These are phyloP conservation scores for Plebejus anna DNA, from an alignment of 2,888 invertebrate genomes.

Conservation along the genomic window DNA sequence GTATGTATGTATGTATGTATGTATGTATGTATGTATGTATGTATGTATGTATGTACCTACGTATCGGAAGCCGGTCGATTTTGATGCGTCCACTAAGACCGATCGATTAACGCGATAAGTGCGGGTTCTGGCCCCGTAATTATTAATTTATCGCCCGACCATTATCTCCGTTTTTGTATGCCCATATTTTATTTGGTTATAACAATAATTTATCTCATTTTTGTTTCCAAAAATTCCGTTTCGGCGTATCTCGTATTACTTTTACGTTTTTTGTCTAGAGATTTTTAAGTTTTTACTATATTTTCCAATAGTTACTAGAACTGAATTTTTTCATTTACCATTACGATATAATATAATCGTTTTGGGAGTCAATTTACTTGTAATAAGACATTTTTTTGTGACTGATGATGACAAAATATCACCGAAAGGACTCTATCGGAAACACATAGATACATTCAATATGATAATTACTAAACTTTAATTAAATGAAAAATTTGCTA, in stretches of 20 bases:
- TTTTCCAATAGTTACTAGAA: too few species aligned
- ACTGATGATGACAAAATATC: too few species aligned
- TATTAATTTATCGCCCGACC: slow-evolving; percentile 59
- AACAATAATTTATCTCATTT: slow-evolving; percentile 17
- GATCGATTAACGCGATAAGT: slow-evolving; percentile 71
- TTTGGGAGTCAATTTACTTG: too few species aligned
- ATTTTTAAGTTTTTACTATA: background rate
- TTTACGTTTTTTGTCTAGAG: background rate
- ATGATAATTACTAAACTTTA: too few species aligned
- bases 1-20: background rate
- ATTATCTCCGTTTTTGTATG: slow-evolving; percentile 43
- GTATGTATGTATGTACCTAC: background rate
- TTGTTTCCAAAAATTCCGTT: background rate
- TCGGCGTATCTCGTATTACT: background rate
- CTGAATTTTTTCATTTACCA: too few species aligned
- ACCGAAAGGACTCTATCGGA: too few species aligned
- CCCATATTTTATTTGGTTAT: slow-evolving; percentile 28
- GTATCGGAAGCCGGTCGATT: slow-evolving; percentile 39
- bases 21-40: background rate
- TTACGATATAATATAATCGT: too few species aligned
- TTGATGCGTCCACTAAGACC: slow-evolving; percentile 40
- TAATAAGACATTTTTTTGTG: too few species aligned
- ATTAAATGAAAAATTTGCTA: too few species aligned
- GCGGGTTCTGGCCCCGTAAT: slow-evolving; percentile 53
- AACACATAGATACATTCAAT: too few species aligned